Conservation (phyloP, 2,797 vertebrate genomes). For the Diglossa cyanea region DNA sequence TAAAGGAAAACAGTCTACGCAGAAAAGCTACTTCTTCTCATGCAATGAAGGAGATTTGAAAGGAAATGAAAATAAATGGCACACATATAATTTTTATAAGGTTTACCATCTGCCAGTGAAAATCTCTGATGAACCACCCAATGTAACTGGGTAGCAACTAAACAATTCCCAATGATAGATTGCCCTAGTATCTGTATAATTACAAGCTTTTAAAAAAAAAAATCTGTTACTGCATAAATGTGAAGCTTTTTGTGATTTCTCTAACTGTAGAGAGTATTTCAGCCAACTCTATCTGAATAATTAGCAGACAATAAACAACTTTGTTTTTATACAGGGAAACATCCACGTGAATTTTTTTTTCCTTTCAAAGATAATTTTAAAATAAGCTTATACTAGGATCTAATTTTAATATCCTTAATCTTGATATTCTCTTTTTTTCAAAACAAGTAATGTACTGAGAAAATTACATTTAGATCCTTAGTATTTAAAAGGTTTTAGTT, state of each 20-base stretch:
- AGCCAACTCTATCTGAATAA: background rate
- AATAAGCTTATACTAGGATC: background rate
- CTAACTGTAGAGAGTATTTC: background rate
- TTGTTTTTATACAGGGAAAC: background rate
- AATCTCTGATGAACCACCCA: background rate
- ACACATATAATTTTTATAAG: background rate
- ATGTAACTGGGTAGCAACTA: background rate
- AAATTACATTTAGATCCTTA: background rate
- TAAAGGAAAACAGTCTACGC: background rate
- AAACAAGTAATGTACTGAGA: background rate
- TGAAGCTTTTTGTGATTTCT: background rate
- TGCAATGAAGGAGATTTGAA: background rate
- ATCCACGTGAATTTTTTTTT: background rate
- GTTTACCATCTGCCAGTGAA: background rate
- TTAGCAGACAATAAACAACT: background rate
- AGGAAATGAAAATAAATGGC: background rate
- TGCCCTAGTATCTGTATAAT: background rate
- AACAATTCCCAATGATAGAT: background rate
- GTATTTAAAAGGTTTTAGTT: background rate
- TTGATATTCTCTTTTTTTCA: background rate
- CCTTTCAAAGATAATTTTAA: background rate
- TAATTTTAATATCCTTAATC: background rate
- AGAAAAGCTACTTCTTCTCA: background rate
- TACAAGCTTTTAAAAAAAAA: background rate
- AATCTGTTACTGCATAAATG: background rate